Conservation (phyloP, 2,797 vertebrate genomes). For the Manis pentadactyla region DNA sequence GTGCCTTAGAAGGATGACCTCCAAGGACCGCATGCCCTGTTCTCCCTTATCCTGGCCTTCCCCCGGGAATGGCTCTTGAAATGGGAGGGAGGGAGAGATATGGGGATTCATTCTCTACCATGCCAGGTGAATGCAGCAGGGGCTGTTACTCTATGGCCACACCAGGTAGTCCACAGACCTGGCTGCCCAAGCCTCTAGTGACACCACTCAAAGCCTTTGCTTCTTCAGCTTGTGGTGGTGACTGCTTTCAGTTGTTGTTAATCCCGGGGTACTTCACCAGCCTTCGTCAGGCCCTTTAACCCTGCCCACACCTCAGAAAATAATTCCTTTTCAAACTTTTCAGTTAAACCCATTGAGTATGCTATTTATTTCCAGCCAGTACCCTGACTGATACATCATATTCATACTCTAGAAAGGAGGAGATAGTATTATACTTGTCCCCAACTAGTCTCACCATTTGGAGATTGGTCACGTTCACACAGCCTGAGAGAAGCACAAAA, state of each 20-base stretch:
- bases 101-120: background rate
- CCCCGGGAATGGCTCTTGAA: background rate
- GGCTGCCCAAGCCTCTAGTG: background rate
- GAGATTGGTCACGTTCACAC: conserved; percentile 17
- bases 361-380: background rate
- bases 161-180: background rate
- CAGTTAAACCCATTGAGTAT: background rate
- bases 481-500: background rate
- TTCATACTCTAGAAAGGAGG: conserved; percentile 6
- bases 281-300: background rate
- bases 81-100: background rate
- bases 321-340: conserved; percentile 14
- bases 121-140: background rate
- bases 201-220: background rate
- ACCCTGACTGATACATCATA: background rate
- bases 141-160: background rate
- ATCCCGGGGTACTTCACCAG: background rate
- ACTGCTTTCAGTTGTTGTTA: background rate
- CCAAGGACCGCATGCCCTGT: background rate
- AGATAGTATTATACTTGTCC: background rate
- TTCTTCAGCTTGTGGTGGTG: background rate
- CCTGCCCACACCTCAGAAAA: background rate
- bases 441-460: background rate
- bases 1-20: background rate
- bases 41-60: background rate